Conservation (phyloP, 1,140 invertebrate species). For the Penaeus japonicus region DNA sequence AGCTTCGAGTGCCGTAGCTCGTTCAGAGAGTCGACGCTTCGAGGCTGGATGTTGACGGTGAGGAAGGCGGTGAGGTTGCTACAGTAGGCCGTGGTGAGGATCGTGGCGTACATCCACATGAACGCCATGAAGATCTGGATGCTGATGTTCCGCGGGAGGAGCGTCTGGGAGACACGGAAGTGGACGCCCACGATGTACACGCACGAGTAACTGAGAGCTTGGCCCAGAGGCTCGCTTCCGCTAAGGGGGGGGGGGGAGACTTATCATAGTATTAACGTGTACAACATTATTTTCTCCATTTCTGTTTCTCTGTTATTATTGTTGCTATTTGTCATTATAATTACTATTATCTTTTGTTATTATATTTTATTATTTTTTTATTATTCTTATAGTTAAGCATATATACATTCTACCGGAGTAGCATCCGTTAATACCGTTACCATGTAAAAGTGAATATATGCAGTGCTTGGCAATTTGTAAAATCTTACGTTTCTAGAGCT, state of each 20-base stretch:
- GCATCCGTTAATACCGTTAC: too few relatives aligned
- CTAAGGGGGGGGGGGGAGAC: background rate
- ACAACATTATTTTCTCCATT: too few relatives aligned
- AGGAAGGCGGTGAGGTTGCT: conserved; percentile 45
- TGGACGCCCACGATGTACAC: conserved; percentile 15
- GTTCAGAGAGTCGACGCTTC: background rate
- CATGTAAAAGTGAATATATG: too few relatives aligned
- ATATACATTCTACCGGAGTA: too few relatives aligned
- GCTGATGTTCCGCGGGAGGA: background rate
- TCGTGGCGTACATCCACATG: conserved; percentile 24
- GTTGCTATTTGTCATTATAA: too few relatives aligned
- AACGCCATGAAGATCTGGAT: conserved; percentile 1
- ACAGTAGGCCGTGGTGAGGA: conserved; percentile 35
- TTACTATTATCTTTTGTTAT: too few relatives aligned
- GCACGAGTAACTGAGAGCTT: background rate
- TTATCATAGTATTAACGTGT: too few relatives aligned
- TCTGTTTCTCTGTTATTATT: too few relatives aligned
- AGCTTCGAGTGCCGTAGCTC: background rate
- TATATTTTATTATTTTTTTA: too few relatives aligned
- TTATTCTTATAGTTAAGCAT: too few relatives aligned
- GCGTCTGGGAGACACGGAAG: background rate
- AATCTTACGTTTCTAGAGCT: too few relatives aligned
- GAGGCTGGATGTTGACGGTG: background rate
- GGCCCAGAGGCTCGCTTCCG: background rate
- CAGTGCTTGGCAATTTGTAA: too few relatives aligned